phyloP scores from a whole-genome alignment of 2,113 vertebrate species.

The Mungos mungo region DNA sequence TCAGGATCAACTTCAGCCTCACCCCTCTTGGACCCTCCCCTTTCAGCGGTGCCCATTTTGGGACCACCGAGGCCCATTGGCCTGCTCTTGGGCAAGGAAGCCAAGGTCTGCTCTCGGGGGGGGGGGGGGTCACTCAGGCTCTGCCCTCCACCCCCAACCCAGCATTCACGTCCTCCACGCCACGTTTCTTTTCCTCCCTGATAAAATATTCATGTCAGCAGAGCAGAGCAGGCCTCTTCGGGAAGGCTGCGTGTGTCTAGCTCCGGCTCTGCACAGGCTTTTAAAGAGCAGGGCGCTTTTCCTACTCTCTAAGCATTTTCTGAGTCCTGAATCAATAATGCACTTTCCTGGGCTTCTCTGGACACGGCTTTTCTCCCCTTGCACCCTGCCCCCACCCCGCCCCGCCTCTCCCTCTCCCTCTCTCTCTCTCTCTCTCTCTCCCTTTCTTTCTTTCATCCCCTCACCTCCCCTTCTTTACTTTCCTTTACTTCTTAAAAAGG shows the following conservation, averaged over 20 bases:
- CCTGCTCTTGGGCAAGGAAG: not conserved
- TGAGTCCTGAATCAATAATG: slow-evolving; percentile 87
- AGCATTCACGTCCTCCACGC: slow-evolving; percentile 68
- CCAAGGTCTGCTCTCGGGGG: not conserved
- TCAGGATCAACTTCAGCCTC: not conserved
- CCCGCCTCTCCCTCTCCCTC: no score
- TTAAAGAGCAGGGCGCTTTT: slow-evolving; percentile 87
- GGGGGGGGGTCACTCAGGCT: not conserved
- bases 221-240: slow-evolving; percentile 87
- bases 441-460: not conserved
- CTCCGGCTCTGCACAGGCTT: slow-evolving; percentile 83
- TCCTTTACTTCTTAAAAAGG: not conserved
- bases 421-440: not conserved
- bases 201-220: slow-evolving; percentile 96
- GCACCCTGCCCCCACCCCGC: not conserved
- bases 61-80: not conserved
- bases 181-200: slow-evolving; percentile 65
- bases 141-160: slow-evolving; percentile 54
- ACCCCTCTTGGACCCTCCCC: no score
- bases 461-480: not conserved
- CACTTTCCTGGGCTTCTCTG: slow-evolving; percentile 70
- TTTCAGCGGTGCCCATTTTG: not conserved
- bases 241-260: slow-evolving; percentile 82
- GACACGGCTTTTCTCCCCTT: not conserved
- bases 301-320: slow-evolving; percentile 89